A percentile compares a stretch with the other conserved stretches of the same genome.
Conservation (phyloP, 2,888 invertebrate genomes). For the Philaethria dido region DNA sequence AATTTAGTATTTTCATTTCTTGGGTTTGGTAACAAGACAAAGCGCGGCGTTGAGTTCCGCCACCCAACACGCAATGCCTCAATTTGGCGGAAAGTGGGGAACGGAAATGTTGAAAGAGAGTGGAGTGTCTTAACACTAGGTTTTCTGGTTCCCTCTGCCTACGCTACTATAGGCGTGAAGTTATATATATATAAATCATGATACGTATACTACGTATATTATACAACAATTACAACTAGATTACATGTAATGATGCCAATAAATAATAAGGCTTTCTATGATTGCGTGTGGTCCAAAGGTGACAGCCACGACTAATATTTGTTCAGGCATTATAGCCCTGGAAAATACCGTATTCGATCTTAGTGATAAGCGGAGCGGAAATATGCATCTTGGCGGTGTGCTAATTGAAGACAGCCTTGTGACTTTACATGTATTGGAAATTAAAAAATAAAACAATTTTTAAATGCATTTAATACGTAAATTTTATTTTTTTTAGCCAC, state of each 20-base stretch:
- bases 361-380: slow-evolving; percentile 52
- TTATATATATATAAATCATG: too few species aligned
- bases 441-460: background rate
- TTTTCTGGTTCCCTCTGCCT: too few species aligned
- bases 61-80: too few species aligned
- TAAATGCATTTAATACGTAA: too few species aligned
- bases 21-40: too few species aligned
- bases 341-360: slow-evolving; percentile 54
- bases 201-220: background rate
- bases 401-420: background rate
- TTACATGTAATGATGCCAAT: slow-evolving; percentile 45
- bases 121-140: too few species aligned
- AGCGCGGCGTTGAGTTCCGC: too few species aligned
- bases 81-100: too few species aligned
- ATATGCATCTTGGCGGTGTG: slow-evolving; percentile 3
- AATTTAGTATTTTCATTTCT: too few species aligned
- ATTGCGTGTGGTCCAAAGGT: slow-evolving; percentile 72
- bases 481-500: too few species aligned
- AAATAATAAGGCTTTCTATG: slow-evolving; percentile 49
- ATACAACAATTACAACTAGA: slow-evolving; percentile 28
- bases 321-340: slow-evolving; percentile 55
- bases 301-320: slow-evolving; percentile 68
- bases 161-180: too few species aligned
- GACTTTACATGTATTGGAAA: background rate
- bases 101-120: too few species aligned